A percentile compares a stretch with the other conserved stretches of the same genome.
These are phyloP conservation scores for Tympanoctomys barrerae DNA, from an alignment of 2,797 vertebrate species.

Conservation along the genomic window DNA sequence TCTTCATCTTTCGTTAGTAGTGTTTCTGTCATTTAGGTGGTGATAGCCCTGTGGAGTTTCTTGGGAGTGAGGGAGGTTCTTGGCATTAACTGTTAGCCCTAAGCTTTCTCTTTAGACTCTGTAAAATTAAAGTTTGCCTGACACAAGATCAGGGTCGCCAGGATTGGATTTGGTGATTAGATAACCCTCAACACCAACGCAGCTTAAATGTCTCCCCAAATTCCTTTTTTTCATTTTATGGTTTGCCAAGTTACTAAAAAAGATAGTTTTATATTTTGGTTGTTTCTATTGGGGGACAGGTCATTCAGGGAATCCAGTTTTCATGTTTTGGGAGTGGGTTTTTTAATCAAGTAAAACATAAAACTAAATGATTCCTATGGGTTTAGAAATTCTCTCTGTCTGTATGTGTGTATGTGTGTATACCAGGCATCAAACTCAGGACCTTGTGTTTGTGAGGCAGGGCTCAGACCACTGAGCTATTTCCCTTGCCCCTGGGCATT, in stretches of 20 bases:
- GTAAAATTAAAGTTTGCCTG: not conserved
- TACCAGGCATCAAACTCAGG: too few relatives aligned
- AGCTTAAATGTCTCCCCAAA: not conserved
- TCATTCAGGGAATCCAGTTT: not conserved
- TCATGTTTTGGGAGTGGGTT: not conserved
- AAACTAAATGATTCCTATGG: constrained; percentile 18
- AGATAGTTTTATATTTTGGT: constrained; percentile 12
- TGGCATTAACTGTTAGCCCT: not conserved
- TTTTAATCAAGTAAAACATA: not conserved
- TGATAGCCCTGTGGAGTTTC: not conserved
- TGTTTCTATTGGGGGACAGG: not conserved
- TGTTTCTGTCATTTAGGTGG: not conserved
- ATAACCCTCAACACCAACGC: not conserved
- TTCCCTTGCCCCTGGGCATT: not conserved
- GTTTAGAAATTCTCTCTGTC: not conserved
- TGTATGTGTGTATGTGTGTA: too few relatives aligned
- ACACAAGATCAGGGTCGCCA: not conserved
- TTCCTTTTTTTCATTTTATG: not conserved
- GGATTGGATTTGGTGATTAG: constrained; percentile 3
- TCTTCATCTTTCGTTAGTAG: not conserved
- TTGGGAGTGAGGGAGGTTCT: not conserved
- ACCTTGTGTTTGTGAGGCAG: too few relatives aligned
- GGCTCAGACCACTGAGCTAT: too few relatives aligned
- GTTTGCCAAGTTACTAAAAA: not conserved
- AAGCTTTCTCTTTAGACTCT: not conserved